phyloP scores from a whole-genome alignment of 2,888 invertebrate species.

The Lissonota sp. region DNA sequence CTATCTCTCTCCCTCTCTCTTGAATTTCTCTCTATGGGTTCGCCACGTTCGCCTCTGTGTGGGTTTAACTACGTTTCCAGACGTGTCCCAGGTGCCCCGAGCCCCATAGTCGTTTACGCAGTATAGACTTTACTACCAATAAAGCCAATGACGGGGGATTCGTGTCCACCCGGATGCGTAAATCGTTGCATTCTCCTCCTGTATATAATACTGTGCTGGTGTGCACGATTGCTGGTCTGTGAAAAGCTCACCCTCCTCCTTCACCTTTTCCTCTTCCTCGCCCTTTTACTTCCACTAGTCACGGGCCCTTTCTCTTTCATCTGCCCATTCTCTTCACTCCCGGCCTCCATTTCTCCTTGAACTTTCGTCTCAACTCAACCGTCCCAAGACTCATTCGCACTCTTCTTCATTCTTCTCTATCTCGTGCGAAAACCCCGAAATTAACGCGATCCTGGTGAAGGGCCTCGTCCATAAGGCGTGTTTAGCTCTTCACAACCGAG shows the following conservation, averaged over 20 bases:
- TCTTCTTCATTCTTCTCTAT: slow-evolving; percentile 60
- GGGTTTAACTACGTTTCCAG: slow-evolving; percentile 78
- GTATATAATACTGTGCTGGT: slow-evolving; percentile 52
- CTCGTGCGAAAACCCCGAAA: slow-evolving; percentile 55
- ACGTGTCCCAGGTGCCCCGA: slow-evolving; percentile 78
- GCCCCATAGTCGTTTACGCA: slow-evolving; percentile 75
- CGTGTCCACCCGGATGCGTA: slow-evolving; percentile 77
- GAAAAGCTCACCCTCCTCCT: slow-evolving; percentile 26
- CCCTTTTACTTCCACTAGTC: slow-evolving; percentile 28
- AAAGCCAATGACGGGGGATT: slow-evolving; percentile 80
- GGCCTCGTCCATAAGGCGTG: slow-evolving; percentile 48
- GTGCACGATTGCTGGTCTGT: background rate
- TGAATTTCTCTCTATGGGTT: slow-evolving; percentile 34
- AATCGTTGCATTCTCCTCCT: slow-evolving; percentile 73
- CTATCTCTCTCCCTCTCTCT: slow-evolving; percentile 9
- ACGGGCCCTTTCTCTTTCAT: background rate
- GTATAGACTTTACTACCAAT: slow-evolving; percentile 80
- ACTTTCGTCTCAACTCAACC: background rate
- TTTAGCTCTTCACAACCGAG: slow-evolving; percentile 36
- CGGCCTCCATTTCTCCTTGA: background rate
- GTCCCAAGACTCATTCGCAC: slow-evolving; percentile 50
- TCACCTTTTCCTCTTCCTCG: slow-evolving; percentile 5
- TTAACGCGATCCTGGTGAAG: slow-evolving; percentile 46
- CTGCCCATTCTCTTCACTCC: background rate
- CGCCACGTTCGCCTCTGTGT: slow-evolving; percentile 62